Percentiles rank a stretch among this genome's conserved stretches.
phyloP scores from a whole-genome alignment of 2,797 vertebrate genomes.

The Chromis chromis region DNA sequence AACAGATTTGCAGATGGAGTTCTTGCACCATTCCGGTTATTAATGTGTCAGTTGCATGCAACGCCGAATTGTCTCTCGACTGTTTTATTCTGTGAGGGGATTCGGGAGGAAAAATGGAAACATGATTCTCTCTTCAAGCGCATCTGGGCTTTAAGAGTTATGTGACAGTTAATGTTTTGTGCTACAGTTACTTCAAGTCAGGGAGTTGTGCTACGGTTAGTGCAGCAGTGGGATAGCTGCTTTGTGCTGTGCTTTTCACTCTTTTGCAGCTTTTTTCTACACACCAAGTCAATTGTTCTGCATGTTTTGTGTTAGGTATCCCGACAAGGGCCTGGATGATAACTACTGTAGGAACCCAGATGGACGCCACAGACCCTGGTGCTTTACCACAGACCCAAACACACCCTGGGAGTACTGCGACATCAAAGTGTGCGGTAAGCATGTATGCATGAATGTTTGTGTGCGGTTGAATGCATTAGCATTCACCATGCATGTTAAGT shows the following conservation, averaged over 20 bases:
- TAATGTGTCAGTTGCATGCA: constrained; percentile 46
- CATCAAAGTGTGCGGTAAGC: constrained; percentile 97
- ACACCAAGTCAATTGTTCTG: constrained; percentile 16
- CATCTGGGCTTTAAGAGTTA: constrained; percentile 21
- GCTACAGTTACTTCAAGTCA: constrained; percentile 2
- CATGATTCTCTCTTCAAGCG: neutral
- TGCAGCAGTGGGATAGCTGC: neutral
- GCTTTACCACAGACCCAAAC: constrained; percentile 95
- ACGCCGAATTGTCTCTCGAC: constrained; percentile 19
- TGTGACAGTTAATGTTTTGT: constrained; percentile 9
- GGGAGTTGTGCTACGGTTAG: neutral
- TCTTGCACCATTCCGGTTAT: constrained; percentile 32
- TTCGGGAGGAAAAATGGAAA: constrained; percentile 25
- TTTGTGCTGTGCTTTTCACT: constrained; percentile 4
- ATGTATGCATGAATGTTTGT: constrained; percentile 51
- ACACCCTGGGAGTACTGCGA: constrained; percentile 96
- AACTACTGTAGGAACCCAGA: constrained; percentile 99
- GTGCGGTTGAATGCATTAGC: constrained; percentile 39
- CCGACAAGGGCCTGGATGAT: constrained; percentile 96
- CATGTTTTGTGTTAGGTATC: constrained; percentile 85
- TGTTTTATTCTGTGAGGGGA: constrained; percentile 2
- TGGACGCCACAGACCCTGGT: constrained; percentile 95
- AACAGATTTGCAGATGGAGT: constrained; percentile 68
- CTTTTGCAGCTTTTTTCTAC: neutral
- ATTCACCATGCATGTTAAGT: constrained; percentile 32